Evolutionary conservation across 2,888 invertebrate species (phyloP).

Genomic region (Pristionchus maxplancki): DNA sequence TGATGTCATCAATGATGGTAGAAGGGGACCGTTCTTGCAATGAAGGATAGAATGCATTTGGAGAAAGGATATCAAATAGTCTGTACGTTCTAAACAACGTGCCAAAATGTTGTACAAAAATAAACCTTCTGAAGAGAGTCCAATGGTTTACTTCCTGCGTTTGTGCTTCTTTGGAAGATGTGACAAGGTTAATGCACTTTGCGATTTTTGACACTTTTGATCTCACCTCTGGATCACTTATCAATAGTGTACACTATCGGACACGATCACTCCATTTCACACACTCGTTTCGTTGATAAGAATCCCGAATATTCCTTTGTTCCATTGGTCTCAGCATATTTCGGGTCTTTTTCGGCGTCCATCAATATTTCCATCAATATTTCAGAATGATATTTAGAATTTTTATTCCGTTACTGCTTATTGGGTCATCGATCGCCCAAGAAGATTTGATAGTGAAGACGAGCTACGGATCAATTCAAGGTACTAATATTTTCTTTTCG

Average conservation of each 20-base stretch:
- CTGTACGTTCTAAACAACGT: no score
- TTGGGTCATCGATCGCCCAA: neutral
- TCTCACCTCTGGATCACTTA: neutral
- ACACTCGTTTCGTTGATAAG: neutral
- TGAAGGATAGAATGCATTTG: neutral
- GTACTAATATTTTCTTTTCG: no score
- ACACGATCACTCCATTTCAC: neutral
- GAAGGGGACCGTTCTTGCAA: neutral
- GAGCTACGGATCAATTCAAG: conserved; percentile 18
- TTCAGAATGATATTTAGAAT: neutral
- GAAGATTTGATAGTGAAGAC: conserved; percentile 43
- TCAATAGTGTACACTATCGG: neutral
- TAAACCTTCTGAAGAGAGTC: no score
- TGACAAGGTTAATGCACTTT: no score
- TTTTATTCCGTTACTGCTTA: neutral
- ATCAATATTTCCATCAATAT: neutral
- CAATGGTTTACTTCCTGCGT: no score
- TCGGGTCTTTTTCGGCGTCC: neutral
- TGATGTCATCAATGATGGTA: neutral
- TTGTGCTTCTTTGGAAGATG: no score
- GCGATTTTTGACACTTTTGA: neutral
- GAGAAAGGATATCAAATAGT: neutral
- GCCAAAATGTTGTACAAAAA: no score
- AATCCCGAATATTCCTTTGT: neutral
- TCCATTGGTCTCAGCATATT: neutral